Percentiles rank a stretch among this genome's conserved stretches.
Conservation (phyloP, 1,140 invertebrate genomes). For the Zaprionus inermis region DNA sequence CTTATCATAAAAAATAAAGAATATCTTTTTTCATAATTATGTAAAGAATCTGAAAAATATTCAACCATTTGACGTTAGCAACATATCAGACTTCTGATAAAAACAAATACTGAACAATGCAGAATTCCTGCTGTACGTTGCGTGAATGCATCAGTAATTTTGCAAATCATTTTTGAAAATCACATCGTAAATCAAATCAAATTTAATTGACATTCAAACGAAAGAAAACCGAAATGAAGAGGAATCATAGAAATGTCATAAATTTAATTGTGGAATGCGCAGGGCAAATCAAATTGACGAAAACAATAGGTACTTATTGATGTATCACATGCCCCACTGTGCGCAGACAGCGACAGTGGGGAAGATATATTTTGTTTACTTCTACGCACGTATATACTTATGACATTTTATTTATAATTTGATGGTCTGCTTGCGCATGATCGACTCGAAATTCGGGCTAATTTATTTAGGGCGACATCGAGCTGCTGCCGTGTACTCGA, state of each 20-base stretch:
- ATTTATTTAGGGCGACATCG: background rate
- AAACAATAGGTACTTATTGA: background rate
- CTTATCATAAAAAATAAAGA: too few species aligned
- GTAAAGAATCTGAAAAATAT: too few species aligned
- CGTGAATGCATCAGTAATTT: slow-evolving; percentile 2
- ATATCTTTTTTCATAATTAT: too few species aligned
- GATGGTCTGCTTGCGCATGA: background rate
- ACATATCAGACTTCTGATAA: background rate
- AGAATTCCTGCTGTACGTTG: background rate
- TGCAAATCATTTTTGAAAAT: background rate
- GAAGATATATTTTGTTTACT: background rate
- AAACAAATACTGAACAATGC: background rate
- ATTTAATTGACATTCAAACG: slow-evolving; percentile 3
- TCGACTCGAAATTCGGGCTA: background rate
- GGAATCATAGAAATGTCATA: background rate
- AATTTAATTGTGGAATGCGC: background rate
- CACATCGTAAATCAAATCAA: slow-evolving; percentile 1
- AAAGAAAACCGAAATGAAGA: background rate
- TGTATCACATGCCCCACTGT: background rate
- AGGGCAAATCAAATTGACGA: background rate
- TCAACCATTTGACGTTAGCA: too few species aligned
- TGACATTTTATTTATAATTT: slow-evolving; percentile 3
- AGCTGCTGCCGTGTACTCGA: background rate
- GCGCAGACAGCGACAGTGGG: background rate
- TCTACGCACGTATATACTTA: background rate